Conservation (phyloP, 2,888 invertebrate genomes). For the Octodonta nipae region DNA sequence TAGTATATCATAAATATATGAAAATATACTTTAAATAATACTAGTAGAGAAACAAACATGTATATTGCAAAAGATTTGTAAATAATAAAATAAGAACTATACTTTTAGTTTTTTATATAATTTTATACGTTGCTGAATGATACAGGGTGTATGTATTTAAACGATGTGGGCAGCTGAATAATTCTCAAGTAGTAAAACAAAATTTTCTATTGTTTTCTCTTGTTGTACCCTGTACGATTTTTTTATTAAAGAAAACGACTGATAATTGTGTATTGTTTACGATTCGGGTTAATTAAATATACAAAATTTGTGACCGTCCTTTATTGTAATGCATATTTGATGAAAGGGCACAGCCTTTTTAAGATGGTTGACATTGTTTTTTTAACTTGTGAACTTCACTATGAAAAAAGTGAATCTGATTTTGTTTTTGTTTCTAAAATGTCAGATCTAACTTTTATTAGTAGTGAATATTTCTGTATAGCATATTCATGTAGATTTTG, state of each 20-base stretch:
- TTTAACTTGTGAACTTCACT: background rate
- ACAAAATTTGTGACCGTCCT: conserved; percentile 20
- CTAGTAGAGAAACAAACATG: conserved; percentile 17
- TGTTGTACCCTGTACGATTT: conserved; percentile 19
- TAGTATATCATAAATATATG: conserved; percentile 17
- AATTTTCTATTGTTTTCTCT: conserved; percentile 10
- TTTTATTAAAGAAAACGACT: conserved; percentile 23
- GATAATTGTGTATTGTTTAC: too few relatives aligned
- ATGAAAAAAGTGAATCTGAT: background rate
- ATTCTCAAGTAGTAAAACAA: conserved; percentile 9
- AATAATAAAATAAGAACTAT: conserved; percentile 22
- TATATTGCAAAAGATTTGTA: conserved; percentile 22
- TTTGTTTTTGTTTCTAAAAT: background rate
- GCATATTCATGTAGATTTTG: conserved; percentile 23
- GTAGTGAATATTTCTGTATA: conserved; percentile 1
- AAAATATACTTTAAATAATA: conserved; percentile 18
- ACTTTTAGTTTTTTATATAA: conserved; percentile 26
- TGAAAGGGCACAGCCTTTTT: too few relatives aligned
- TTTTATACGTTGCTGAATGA: conserved; percentile 26
- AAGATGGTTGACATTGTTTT: background rate
- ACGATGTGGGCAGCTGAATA: conserved; percentile 19
- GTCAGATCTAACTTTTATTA: background rate
- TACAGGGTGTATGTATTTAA: conserved; percentile 25
- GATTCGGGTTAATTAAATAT: too few relatives aligned
- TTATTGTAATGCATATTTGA: too few relatives aligned